phyloP scores from a whole-genome alignment of 2,797 vertebrate genomes.

The Amazonetta brasiliensis region DNA sequence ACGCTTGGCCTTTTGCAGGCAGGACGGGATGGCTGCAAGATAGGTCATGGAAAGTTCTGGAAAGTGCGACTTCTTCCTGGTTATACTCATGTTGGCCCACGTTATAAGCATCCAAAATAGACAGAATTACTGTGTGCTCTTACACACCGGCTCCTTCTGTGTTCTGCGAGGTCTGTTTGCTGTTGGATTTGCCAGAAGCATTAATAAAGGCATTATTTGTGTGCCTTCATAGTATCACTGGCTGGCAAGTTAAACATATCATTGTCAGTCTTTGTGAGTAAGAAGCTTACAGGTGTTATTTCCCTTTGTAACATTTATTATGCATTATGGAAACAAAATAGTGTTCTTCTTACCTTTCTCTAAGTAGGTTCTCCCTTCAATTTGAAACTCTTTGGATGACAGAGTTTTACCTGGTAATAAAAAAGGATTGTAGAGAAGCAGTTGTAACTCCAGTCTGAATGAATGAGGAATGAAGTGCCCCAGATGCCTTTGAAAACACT shows the following conservation, averaged over 20 bases:
- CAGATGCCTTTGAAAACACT: not conserved
- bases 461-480: not conserved
- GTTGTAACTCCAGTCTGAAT: not conserved
- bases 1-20: not conserved
- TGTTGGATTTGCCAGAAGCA: not conserved
- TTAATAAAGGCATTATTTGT: not conserved
- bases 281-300: conserved; percentile 13
- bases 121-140: not conserved
- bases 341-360: not conserved
- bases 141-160: not conserved
- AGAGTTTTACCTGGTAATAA: not conserved
- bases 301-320: conserved; percentile 5
- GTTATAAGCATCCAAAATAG: not conserved
- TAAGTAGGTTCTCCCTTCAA: not conserved
- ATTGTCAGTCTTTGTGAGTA: not conserved
- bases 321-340: not conserved
- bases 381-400: not conserved
- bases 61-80: not conserved
- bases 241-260: not conserved
- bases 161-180: fast-evolving
- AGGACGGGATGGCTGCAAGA: not conserved
- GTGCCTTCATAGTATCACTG: not conserved
- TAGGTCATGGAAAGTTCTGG: not conserved
- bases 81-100: not conserved
- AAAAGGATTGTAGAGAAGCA: fast-evolving